Conservation (phyloP, 1,140 invertebrate genomes). For the Marisa cornuarietis region DNA sequence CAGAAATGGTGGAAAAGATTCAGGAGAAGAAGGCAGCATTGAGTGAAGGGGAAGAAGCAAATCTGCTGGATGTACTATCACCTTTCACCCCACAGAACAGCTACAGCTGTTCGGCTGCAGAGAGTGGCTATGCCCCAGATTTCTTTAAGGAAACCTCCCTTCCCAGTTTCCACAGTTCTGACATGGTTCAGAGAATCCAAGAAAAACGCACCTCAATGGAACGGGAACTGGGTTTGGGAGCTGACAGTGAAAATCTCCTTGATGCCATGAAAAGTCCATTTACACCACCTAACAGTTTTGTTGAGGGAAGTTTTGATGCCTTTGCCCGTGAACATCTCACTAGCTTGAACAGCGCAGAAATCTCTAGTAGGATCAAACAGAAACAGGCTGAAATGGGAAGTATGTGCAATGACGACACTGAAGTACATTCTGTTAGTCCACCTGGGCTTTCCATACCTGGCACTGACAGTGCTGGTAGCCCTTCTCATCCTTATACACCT, state of each 20-base stretch:
- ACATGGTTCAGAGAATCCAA: constrained; percentile 44
- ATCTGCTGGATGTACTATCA: constrained; percentile 21
- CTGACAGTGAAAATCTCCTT: neutral
- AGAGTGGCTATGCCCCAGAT: constrained; percentile 13
- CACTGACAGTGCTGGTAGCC: constrained; percentile 10
- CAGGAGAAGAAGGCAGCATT: constrained; percentile 50
- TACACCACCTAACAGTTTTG: constrained; percentile 55
- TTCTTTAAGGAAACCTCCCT: constrained; percentile 31
- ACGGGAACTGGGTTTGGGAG: constrained; percentile 2
- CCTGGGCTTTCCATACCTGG: neutral
- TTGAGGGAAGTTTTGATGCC: constrained; percentile 41
- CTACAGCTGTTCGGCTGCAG: constrained; percentile 27
- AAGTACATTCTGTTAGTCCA: constrained; percentile 20
- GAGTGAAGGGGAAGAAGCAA: constrained; percentile 1
- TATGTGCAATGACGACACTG: constrained; percentile 11
- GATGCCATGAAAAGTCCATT: constrained; percentile 20
- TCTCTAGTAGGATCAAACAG: constrained; percentile 50
- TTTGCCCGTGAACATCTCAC: constrained; percentile 43
- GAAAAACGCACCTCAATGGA: constrained; percentile 44
- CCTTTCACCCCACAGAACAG: constrained; percentile 60
- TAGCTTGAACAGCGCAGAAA: constrained; percentile 59
- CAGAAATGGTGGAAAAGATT: constrained; percentile 60
- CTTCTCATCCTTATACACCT: constrained; percentile 32
- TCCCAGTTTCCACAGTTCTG: constrained; percentile 41
- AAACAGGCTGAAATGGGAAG: constrained; percentile 45